Percentiles rank a stretch among this genome's conserved stretches.
These are phyloP conservation scores for Melanotaenia boesemani DNA, from an alignment of 2,797 vertebrate genomes.

Conservation along the genomic window DNA sequence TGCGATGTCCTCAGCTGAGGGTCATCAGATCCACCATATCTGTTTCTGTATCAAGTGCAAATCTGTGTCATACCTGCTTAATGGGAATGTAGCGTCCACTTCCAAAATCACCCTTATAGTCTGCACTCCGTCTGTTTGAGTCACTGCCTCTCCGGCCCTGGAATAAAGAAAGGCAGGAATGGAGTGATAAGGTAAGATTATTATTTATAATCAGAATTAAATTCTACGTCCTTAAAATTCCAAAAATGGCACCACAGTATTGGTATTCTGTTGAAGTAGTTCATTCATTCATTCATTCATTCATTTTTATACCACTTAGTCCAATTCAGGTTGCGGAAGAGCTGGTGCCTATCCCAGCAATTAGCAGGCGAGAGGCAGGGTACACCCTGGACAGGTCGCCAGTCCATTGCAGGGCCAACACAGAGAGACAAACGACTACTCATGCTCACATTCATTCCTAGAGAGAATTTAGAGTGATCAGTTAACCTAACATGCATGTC, in stretches of 20 bases:
- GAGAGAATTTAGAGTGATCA: too few relatives aligned
- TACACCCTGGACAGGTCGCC: too few relatives aligned
- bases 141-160: conserved; percentile 94
- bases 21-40: conserved; percentile 40
- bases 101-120: conserved; percentile 88
- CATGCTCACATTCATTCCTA: too few relatives aligned
- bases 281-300: too few relatives aligned
- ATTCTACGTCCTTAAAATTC: neutral
- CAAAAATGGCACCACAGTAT: neutral
- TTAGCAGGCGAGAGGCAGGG: too few relatives aligned
- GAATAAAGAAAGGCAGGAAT: conserved; percentile 6
- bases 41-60: conserved; percentile 29
- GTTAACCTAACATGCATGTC: too few relatives aligned
- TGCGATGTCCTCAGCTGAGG: conserved; percentile 38
- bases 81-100: conserved; percentile 92
- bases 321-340: too few relatives aligned
- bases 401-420: too few relatives aligned
- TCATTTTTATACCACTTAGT: too few relatives aligned
- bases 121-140: conserved; percentile 91
- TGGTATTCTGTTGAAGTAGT: neutral
- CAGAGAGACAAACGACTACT: too few relatives aligned
- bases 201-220: neutral
- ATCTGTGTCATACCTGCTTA: conserved; percentile 87
- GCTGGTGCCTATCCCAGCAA: too few relatives aligned
- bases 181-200: neutral